These are phyloP conservation scores for Erythrolamprus reginae DNA, from an alignment of 2,113 vertebrate species.

Conservation along the genomic window DNA sequence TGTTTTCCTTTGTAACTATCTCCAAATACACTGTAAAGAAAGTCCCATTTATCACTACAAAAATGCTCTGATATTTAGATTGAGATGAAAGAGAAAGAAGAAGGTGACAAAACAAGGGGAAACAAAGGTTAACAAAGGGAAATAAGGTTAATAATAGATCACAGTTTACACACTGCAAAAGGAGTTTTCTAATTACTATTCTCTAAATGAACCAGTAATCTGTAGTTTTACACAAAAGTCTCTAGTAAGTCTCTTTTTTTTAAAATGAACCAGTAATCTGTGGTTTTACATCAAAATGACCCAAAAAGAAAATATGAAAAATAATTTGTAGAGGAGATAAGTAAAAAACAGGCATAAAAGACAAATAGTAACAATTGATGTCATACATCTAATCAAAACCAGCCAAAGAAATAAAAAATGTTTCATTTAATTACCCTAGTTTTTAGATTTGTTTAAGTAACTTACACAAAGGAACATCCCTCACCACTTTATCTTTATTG, in stretches of 20 bases:
- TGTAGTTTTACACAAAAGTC: background rate
- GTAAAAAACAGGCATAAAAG: background rate
- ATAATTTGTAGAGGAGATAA: background rate
- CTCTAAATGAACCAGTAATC: background rate
- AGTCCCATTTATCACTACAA: background rate
- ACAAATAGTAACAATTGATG: background rate
- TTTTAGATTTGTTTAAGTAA: background rate
- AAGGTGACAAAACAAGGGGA: background rate
- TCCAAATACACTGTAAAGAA: background rate
- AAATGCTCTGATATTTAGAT: background rate
- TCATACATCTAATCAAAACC: background rate
- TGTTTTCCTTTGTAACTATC: background rate
- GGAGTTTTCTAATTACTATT: background rate
- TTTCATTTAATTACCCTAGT: background rate
- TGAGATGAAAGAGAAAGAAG: background rate
- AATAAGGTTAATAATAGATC: background rate
- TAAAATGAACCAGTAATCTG: background rate
- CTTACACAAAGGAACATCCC: background rate
- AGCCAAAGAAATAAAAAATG: background rate
- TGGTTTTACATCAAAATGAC: background rate
- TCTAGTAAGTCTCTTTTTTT: no score
- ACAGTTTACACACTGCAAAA: background rate
- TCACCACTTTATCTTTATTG: background rate
- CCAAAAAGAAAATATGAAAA: background rate
- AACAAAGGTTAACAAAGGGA: background rate